These are phyloP conservation scores for Ammospiza nelsoni DNA, from an alignment of 2,113 vertebrate species.

Conservation along the genomic window DNA sequence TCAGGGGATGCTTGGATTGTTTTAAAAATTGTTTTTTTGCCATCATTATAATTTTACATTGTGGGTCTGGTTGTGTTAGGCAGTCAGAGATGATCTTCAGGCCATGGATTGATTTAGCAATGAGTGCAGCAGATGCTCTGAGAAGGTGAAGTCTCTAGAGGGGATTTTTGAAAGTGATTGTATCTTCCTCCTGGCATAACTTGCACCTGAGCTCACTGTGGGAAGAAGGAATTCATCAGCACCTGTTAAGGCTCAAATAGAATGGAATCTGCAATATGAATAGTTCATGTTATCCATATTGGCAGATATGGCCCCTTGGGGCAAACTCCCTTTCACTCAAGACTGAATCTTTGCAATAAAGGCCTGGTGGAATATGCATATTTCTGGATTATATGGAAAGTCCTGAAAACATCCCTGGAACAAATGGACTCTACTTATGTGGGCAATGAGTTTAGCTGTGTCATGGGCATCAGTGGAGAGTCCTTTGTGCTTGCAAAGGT, in stretches of 20 bases:
- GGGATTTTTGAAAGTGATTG: not conserved
- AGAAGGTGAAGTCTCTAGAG: not conserved
- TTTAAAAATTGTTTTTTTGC: not conserved
- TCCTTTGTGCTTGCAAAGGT: not conserved
- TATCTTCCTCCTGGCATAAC: not conserved
- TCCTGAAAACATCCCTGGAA: not conserved
- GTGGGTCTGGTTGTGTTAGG: not conserved
- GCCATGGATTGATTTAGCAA: not conserved
- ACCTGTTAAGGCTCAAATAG: not conserved
- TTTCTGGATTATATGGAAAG: not conserved
- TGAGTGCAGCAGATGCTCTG: not conserved
- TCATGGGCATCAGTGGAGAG: not conserved
- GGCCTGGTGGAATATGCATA: not conserved
- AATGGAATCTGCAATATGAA: not conserved
- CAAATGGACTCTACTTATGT: not conserved
- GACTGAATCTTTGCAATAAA: not conserved
- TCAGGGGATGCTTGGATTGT: not conserved
- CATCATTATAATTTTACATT: not conserved
- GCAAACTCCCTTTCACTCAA: not conserved
- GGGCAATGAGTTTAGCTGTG: not conserved
- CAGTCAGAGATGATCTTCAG: not conserved
- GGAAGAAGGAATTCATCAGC: not conserved
- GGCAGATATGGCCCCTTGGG: not conserved
- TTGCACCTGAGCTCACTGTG: not conserved
- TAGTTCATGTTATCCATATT: not conserved